Evolutionary conservation across 2,888 invertebrate genomes (phyloP).

Genomic region (Smittia sp.): DNA sequence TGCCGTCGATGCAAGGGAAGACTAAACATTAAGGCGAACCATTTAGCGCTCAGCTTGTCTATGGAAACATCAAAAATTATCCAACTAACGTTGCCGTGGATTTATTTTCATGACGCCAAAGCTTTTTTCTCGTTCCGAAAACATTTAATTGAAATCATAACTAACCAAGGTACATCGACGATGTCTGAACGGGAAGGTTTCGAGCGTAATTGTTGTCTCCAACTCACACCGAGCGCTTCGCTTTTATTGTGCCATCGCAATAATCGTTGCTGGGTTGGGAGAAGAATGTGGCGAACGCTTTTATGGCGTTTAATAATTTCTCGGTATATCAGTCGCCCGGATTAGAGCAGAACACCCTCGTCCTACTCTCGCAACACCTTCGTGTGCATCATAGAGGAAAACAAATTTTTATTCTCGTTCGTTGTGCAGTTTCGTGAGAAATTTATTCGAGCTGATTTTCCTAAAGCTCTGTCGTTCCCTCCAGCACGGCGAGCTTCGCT

Average conservation of each 20-base stretch:
- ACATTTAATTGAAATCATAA: slow-evolving; percentile 16
- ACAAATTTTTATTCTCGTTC: not conserved
- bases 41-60: no score
- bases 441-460: not conserved
- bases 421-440: not conserved
- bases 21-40: no score
- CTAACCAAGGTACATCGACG: not conserved
- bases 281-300: slow-evolving; percentile 2
- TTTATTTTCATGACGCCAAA: not conserved
- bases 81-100: not conserved
- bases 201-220: not conserved
- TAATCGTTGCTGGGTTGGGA: not conserved
- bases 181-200: not conserved
- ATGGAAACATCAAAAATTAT: no score
- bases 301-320: slow-evolving; percentile 16
- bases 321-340: not conserved
- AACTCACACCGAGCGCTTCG: not conserved
- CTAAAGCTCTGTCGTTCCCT: not conserved
- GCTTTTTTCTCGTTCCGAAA: not conserved
- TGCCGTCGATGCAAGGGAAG: no score
- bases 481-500: not conserved
- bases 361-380: not conserved
- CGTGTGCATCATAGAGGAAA: slow-evolving; percentile 4
- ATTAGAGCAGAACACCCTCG: not conserved
- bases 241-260: not conserved